A percentile compares a stretch with the other conserved stretches of the same genome.
Evolutionary conservation across 2,113 vertebrate genomes (phyloP).

Genomic region (Sarotherodon lohbergeri): DNA sequence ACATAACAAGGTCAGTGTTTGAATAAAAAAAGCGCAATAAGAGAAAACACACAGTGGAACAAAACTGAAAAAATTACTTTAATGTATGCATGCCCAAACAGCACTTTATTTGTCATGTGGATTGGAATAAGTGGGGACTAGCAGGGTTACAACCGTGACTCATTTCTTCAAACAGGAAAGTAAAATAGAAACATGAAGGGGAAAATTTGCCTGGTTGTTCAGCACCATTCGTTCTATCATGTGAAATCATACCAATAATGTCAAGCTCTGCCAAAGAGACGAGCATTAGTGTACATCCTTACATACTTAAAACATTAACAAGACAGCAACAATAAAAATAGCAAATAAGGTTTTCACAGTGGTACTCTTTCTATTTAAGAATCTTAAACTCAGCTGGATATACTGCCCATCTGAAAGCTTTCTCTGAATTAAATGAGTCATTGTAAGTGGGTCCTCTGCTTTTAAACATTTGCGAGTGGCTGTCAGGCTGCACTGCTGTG

Average conservation of each 20-base stretch:
- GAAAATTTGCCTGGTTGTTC: background rate
- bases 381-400: background rate
- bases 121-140: background rate
- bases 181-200: background rate
- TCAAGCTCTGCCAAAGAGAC: background rate
- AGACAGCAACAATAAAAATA: background rate
- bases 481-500: background rate
- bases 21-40: background rate
- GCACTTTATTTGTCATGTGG: background rate
- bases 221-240: background rate
- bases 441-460: background rate
- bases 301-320: background rate
- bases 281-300: background rate
- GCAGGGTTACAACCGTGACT: background rate
- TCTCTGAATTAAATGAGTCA: background rate
- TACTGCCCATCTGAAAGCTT: background rate
- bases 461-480: background rate
- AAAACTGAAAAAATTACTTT: background rate
- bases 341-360: background rate
- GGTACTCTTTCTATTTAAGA: background rate
- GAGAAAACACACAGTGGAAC: background rate
- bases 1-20: background rate
- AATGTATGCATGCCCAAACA: background rate
- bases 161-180: background rate
- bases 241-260: background rate